phyloP scores from a whole-genome alignment of 2,888 invertebrate genomes.

The Cordilura impudica region DNA sequence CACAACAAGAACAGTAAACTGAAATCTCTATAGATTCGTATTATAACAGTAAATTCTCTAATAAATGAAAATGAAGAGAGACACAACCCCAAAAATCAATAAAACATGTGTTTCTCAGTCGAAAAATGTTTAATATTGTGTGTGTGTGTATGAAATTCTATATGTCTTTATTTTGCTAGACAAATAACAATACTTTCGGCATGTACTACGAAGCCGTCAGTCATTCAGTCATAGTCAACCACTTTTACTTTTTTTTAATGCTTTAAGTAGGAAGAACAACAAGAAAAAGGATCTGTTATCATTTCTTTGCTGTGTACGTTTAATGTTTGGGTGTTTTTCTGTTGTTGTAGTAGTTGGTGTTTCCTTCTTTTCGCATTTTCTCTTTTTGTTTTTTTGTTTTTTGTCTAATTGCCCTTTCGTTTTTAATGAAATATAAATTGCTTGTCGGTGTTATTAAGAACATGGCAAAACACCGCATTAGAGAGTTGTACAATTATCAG shows the following conservation, averaged over 20 bases:
- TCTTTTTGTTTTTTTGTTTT: background rate
- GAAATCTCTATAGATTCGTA: conserved; percentile 1
- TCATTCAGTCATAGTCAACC: background rate
- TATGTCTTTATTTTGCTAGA: conserved; percentile 37
- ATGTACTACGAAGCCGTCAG: too few species aligned
- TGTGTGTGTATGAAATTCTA: conserved; percentile 25
- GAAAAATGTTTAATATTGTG: conserved; percentile 6
- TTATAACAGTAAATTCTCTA: conserved; percentile 31
- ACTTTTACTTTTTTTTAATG: conserved; percentile 47
- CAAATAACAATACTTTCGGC: background rate
- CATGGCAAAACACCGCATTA: background rate
- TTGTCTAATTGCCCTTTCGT: conserved; percentile 42
- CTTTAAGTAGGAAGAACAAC: background rate
- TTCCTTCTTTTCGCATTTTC: conserved; percentile 9
- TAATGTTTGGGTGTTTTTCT: background rate
- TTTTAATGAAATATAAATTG: conserved; percentile 58
- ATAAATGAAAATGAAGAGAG: conserved; percentile 18
- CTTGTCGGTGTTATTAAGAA: conserved; percentile 6
- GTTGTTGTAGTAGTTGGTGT: background rate
- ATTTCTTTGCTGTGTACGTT: conserved; percentile 20
- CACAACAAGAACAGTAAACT: background rate
- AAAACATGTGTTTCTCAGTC: conserved; percentile 51
- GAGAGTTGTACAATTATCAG: conserved; percentile 44
- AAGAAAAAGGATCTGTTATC: conserved; percentile 3
- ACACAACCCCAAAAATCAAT: conserved; percentile 62